Evolutionary conservation across 2,888 invertebrate species (phyloP).

Genomic region (Cenopis cana): DNA sequence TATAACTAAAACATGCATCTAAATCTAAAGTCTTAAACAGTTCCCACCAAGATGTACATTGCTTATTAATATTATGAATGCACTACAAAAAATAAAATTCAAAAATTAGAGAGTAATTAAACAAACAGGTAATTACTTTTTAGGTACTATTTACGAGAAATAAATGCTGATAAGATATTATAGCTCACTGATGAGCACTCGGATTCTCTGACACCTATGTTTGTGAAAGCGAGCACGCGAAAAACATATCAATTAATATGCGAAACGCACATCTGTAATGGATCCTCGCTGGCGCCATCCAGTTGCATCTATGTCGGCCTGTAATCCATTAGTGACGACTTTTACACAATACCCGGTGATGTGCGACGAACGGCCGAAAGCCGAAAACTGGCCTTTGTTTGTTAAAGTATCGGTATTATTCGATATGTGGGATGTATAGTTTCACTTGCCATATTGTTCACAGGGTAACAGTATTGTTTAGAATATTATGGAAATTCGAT

Average conservation of each 20-base stretch:
- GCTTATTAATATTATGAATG: too few relatives aligned
- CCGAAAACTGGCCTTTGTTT: constrained; percentile 57
- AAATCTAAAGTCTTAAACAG: too few relatives aligned
- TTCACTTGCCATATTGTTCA: constrained; percentile 18
- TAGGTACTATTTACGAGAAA: too few relatives aligned
- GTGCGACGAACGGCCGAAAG: constrained; percentile 51
- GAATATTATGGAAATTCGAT: not conserved
- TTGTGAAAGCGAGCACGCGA: not conserved
- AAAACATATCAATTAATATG: not conserved
- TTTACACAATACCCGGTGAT: constrained; percentile 69
- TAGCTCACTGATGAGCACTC: too few relatives aligned
- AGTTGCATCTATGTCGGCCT: constrained; percentile 57
- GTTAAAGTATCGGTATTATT: constrained; percentile 43
- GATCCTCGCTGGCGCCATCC: constrained; percentile 50
- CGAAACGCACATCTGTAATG: not conserved
- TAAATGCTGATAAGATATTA: too few relatives aligned
- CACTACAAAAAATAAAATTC: too few relatives aligned
- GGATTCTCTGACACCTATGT: too few relatives aligned
- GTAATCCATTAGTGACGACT: constrained; percentile 80
- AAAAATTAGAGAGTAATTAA: too few relatives aligned
- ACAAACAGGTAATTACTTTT: too few relatives aligned
- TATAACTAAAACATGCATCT: too few relatives aligned
- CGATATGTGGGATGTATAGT: constrained; percentile 31
- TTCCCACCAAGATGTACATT: too few relatives aligned
- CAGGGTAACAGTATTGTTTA: not conserved